Conservation (phyloP, 1,140 invertebrate genomes). For the Drosophila sturtevanti region DNA sequence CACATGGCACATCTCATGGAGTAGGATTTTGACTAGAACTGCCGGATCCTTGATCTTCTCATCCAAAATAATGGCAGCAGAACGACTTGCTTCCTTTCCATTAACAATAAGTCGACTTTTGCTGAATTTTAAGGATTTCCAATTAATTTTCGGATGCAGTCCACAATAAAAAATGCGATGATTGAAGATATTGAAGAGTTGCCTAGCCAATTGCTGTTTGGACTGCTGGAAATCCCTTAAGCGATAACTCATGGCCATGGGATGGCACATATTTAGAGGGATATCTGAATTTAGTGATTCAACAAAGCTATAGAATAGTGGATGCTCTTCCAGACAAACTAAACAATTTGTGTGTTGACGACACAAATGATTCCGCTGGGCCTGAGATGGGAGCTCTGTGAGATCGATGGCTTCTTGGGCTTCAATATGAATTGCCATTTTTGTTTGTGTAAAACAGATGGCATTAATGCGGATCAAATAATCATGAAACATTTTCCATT, state of each 20-base stretch:
- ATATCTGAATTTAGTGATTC: conserved; percentile 36
- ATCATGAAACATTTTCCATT: conserved; percentile 23
- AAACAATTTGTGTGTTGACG: conserved; percentile 31
- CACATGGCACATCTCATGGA: conserved; percentile 96
- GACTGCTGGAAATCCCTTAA: conserved; percentile 16
- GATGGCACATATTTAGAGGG: conserved; percentile 54
- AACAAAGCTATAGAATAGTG: conserved; percentile 46
- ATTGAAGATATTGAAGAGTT: conserved; percentile 50
- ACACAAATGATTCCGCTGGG: conserved; percentile 27
- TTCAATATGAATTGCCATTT: conserved; percentile 16
- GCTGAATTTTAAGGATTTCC: conserved; percentile 25
- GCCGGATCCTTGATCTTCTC: conserved; percentile 65
- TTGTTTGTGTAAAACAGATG: conserved; percentile 11
- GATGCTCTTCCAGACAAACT: conserved; percentile 15
- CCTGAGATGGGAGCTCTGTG: conserved; percentile 28
- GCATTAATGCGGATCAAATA: conserved; percentile 36
- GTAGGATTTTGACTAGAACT: conserved; percentile 87
- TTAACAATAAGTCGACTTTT: conserved; percentile 19
- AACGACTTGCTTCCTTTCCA: conserved; percentile 10
- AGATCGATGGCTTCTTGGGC: conserved; percentile 55
- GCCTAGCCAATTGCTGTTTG: conserved; percentile 35
- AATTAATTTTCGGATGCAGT: conserved; percentile 22
- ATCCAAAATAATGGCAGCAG: conserved; percentile 28
- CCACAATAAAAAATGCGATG: conserved; percentile 58
- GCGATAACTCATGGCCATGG: conserved; percentile 34